phyloP scores from a whole-genome alignment of 2,888 invertebrate genomes.

The Papilio elwesi region DNA sequence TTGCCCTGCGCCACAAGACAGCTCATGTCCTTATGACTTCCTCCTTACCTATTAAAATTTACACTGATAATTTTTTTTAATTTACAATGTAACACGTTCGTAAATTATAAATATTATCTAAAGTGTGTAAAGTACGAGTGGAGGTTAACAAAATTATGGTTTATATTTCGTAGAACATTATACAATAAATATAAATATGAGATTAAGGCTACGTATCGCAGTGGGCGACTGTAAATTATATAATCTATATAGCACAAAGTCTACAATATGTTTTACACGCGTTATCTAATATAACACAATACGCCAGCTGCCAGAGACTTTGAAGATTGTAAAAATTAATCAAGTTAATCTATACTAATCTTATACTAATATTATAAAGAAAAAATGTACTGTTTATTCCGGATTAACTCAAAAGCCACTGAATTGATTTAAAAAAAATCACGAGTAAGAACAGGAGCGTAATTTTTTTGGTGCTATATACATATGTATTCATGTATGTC shows the following conservation, averaged over 20 bases:
- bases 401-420: too few relatives aligned
- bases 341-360: too few relatives aligned
- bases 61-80: slow-evolving; percentile 9
- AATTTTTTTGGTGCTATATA: too few relatives aligned
- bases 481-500: too few relatives aligned
- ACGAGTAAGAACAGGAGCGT: too few relatives aligned
- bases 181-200: background rate
- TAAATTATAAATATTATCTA: slow-evolving; percentile 30
- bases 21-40: background rate
- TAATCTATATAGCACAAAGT: slow-evolving; percentile 9
- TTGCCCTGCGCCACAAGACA: background rate
- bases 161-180: slow-evolving; percentile 30
- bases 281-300: too few relatives aligned
- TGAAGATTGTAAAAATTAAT: too few relatives aligned
- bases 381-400: too few relatives aligned
- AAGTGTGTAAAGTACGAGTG: slow-evolving; percentile 15
- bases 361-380: too few relatives aligned
- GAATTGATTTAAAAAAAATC: too few relatives aligned
- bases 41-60: background rate
- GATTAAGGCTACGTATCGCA: slow-evolving; percentile 17
- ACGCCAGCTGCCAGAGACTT: too few relatives aligned
- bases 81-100: slow-evolving; percentile 10
- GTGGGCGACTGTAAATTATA: slow-evolving; percentile 9
- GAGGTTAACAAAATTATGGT: slow-evolving; percentile 23
- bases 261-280: background rate